These are phyloP conservation scores for Tadarida brasiliensis DNA, from an alignment of 2,797 vertebrate species.

Conservation along the genomic window DNA sequence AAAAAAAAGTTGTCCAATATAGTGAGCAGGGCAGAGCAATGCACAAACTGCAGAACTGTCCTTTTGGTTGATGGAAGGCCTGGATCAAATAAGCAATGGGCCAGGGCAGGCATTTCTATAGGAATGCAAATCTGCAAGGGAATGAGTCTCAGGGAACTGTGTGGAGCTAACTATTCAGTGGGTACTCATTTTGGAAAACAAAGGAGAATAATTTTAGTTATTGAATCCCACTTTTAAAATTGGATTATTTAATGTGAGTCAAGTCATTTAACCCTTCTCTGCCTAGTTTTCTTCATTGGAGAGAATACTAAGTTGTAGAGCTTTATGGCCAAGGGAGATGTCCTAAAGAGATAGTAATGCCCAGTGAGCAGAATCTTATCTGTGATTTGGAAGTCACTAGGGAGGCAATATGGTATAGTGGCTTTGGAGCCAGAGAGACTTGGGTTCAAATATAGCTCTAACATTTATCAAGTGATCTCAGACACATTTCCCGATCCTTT, in stretches of 20 bases:
- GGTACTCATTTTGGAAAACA: slow-evolving; percentile 2
- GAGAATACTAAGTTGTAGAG: not conserved
- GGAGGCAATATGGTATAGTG: not conserved
- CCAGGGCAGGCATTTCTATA: not conserved
- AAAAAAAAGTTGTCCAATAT: not conserved
- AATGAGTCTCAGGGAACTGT: not conserved
- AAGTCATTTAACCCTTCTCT: not conserved
- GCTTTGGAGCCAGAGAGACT: not conserved
- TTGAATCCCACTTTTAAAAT: slow-evolving; percentile 20
- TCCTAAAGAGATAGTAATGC: not conserved
- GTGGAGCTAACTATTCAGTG: not conserved
- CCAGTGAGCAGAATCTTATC: not conserved
- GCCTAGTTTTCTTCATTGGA: not conserved
- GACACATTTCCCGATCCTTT: slow-evolving; percentile 24
- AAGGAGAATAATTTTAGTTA: slow-evolving; percentile 13
- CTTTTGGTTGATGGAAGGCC: not conserved
- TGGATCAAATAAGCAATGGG: too few species aligned
- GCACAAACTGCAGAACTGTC: not conserved
- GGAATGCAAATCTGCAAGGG: not conserved
- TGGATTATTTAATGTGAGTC: not conserved
- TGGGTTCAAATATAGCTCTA: not conserved
- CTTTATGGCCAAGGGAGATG: not conserved
- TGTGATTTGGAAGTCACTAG: not conserved
- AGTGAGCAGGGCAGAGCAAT: not conserved
- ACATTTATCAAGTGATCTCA: slow-evolving; percentile 31